Percentiles rank a stretch among this genome's conserved stretches.
phyloP scores from a whole-genome alignment of 2,797 vertebrate genomes.

The Australoheros facetus region DNA sequence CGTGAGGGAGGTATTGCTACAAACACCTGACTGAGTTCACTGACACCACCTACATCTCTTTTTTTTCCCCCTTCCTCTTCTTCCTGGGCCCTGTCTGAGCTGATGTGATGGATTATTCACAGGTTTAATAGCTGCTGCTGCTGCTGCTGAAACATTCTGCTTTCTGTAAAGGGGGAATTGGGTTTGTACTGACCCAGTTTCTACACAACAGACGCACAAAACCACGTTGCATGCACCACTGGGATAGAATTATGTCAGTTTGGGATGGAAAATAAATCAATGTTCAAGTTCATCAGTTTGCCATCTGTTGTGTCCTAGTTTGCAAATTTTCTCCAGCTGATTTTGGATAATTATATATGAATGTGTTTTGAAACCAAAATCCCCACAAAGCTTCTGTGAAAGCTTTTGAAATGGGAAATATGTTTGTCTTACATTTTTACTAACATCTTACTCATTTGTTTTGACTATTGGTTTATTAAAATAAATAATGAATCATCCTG shows the following conservation, averaged over 20 bases:
- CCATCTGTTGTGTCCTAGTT: conserved; percentile 68
- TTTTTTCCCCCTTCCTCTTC: neutral
- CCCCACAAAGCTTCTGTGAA: conserved; percentile 4
- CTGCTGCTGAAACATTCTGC: conserved; percentile 57
- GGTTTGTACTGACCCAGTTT: conserved; percentile 75
- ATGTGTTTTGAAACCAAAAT: conserved; percentile 7
- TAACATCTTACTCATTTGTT: neutral
- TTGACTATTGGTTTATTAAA: neutral
- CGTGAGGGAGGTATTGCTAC: conserved; percentile 26
- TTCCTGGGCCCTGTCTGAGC: conserved; percentile 13
- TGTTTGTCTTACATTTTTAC: neutral
- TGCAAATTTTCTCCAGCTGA: conserved; percentile 30
- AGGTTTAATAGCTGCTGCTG: conserved; percentile 57
- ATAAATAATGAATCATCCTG: neutral
- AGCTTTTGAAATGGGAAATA: neutral
- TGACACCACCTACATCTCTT: neutral
- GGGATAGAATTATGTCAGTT: conserved; percentile 34
- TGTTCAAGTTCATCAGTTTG: conserved; percentile 56
- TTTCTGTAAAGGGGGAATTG: conserved; percentile 46
- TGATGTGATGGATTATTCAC: conserved; percentile 72
- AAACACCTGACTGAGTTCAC: conserved; percentile 34
- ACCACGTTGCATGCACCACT: neutral
- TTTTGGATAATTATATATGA: conserved; percentile 36
- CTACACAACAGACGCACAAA: conserved; percentile 32
- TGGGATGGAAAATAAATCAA: conserved; percentile 54